These are phyloP conservation scores for Siderastrea radians DNA, from an alignment of 92 coral and sea anemone genomes.

Conservation along the genomic window DNA sequence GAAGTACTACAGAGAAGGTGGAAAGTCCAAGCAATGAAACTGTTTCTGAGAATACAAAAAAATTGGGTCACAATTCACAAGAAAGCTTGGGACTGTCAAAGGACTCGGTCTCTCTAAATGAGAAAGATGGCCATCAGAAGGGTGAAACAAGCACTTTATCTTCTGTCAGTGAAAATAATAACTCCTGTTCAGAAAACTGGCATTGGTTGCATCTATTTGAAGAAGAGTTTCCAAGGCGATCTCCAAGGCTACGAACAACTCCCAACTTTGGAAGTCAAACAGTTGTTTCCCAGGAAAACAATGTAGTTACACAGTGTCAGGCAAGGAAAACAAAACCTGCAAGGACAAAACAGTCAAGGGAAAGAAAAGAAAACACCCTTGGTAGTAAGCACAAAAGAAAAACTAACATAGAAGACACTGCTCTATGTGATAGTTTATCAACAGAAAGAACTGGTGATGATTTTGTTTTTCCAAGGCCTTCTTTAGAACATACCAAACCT, in stretches of 20 bases:
- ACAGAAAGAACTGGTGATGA: background rate
- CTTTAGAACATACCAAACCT: constrained; percentile 46
- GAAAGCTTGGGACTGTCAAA: background rate
- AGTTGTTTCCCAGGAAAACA: background rate
- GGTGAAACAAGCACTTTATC: background rate
- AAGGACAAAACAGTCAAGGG: constrained; percentile 1
- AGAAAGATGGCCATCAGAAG: background rate
- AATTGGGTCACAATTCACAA: background rate
- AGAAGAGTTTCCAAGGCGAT: constrained; percentile 87
- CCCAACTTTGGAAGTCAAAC: constrained; percentile 26
- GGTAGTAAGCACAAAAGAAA: background rate
- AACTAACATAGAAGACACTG: background rate
- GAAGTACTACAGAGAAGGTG: background rate
- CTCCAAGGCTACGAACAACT: constrained; percentile 69
- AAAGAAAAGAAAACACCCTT: constrained; percentile 3
- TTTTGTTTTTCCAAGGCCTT: constrained; percentile 76
- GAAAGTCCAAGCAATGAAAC: constrained; percentile 2
- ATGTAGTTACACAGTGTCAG: background rate
- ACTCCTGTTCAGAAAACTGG: background rate
- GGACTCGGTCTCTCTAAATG: background rate
- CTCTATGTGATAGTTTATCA: background rate
- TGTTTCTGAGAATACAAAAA: background rate
- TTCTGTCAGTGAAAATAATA: background rate
- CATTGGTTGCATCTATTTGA: constrained; percentile 86
- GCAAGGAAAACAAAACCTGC: constrained; percentile 18